phyloP scores from a whole-genome alignment of 2,113 vertebrate genomes.

The Indicator maculatus region DNA sequence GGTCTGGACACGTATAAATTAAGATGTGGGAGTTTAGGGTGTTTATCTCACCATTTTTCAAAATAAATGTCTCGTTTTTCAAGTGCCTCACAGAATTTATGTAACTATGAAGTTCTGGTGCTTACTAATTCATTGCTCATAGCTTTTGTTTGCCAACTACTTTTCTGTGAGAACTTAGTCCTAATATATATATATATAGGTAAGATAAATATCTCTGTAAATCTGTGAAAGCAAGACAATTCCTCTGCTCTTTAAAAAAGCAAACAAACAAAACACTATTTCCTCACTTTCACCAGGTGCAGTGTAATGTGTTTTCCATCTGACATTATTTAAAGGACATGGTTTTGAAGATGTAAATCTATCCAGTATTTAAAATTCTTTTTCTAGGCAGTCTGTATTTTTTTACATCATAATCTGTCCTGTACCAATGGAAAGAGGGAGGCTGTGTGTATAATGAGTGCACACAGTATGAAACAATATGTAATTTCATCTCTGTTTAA shows the following conservation, averaged over 20 bases:
- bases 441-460: neutral
- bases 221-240: neutral
- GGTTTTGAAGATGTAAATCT: neutral
- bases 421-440: neutral
- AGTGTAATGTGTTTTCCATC: neutral
- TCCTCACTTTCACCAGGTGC: neutral
- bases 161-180: neutral
- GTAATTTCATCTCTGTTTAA: constrained; percentile 6
- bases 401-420: neutral
- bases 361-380: no score
- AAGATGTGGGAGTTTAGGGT: neutral
- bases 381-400: neutral
- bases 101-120: neutral
- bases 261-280: neutral
- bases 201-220: neutral
- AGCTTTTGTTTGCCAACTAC: neutral
- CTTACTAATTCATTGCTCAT: constrained; percentile 23
- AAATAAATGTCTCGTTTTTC: neutral
- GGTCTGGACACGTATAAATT: neutral
- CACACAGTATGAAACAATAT: neutral
- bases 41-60: neutral
- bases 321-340: neutral
- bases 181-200: neutral
- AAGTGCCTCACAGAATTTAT: constrained; percentile 7
- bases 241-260: neutral